Conservation (phyloP, 2,888 invertebrate genomes). For the Lamellibrachia satsuma region DNA sequence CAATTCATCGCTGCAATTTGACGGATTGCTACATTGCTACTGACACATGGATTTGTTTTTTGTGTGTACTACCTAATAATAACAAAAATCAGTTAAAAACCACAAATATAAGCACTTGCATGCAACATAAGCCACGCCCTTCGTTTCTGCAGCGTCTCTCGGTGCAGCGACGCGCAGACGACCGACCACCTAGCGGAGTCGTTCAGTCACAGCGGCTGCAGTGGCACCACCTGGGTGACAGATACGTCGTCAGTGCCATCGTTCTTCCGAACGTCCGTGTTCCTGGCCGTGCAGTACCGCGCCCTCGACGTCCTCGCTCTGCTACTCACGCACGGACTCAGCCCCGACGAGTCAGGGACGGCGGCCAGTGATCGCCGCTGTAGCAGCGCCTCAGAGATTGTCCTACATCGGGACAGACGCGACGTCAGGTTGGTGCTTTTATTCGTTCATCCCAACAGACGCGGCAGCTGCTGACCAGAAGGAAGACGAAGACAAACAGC, state of each 20-base stretch:
- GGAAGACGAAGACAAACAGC: no score
- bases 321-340: constrained; percentile 70
- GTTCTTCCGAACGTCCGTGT: constrained; percentile 70
- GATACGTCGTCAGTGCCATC: constrained; percentile 40
- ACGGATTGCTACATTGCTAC: neutral
- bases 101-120: neutral
- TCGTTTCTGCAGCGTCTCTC: neutral
- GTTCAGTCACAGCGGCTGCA: neutral
- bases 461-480: no score
- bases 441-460: neutral
- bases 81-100: neutral
- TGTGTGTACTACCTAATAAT: neutral
- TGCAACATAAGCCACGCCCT: neutral
- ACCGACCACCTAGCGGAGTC: neutral
- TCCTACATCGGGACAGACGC: constrained; percentile 17
- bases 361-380: constrained; percentile 25
- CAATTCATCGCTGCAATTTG: neutral
- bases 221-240: constrained; percentile 12
- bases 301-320: constrained; percentile 68
- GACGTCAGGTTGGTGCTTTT: constrained; percentile 20
- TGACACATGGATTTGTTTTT: neutral
- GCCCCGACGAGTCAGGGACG: constrained; percentile 70
- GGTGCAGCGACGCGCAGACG: neutral
- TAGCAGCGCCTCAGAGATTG: constrained; percentile 33
- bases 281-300: constrained; percentile 71